Percentiles rank a stretch among this genome's conserved stretches.
These are phyloP conservation scores for Cathartes aura DNA, from an alignment of 2,113 vertebrate species.

Conservation along the genomic window DNA sequence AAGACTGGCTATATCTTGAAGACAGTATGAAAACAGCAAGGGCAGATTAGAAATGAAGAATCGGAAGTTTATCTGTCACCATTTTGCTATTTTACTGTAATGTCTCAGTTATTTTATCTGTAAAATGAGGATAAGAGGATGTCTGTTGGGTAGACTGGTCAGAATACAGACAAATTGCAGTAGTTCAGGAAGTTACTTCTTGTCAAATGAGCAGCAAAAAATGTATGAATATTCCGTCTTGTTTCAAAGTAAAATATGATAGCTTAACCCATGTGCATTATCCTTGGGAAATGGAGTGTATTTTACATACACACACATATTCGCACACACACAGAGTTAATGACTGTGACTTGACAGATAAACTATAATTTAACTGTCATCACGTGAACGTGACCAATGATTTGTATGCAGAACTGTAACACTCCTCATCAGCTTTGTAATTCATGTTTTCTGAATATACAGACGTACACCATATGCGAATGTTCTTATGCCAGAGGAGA, in stretches of 20 bases:
- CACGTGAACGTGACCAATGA: not conserved
- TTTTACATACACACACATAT: not conserved
- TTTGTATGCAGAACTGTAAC: not conserved
- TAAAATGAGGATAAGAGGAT: not conserved
- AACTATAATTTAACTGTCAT: slow-evolving; percentile 6
- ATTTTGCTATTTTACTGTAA: not conserved
- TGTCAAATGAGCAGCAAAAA: not conserved
- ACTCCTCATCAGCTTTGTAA: not conserved
- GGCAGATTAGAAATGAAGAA: not conserved
- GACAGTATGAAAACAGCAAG: not conserved
- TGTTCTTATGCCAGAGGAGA: not conserved
- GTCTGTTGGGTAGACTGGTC: not conserved
- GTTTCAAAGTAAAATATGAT: not conserved
- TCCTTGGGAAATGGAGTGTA: not conserved
- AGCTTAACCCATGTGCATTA: not conserved
- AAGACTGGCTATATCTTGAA: not conserved
- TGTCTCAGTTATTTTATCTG: not conserved
- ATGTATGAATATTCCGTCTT: not conserved
- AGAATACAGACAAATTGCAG: not conserved
- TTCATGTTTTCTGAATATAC: not conserved
- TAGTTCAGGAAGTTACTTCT: not conserved
- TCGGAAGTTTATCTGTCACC: not conserved
- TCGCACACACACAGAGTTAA: not conserved
- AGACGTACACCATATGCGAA: not conserved
- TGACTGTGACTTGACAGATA: not conserved